A percentile compares a stretch with the other conserved stretches of the same genome.
phyloP scores from a whole-genome alignment of 2,113 vertebrate genomes.

The Boulengeromyrus knoepffleri region DNA sequence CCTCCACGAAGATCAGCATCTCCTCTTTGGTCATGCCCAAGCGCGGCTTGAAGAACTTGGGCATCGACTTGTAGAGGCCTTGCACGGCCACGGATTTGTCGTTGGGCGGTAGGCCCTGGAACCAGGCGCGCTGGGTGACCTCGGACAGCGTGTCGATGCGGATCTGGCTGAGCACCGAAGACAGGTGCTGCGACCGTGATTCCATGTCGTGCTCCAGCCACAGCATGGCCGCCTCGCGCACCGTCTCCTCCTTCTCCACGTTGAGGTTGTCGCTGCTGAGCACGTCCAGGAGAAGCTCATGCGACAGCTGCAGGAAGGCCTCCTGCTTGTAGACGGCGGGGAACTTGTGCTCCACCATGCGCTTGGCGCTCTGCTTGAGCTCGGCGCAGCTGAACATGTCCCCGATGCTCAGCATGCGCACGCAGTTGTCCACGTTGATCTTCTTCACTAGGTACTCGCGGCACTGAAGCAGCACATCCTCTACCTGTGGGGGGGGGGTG shows the following conservation, averaged over 20 bases:
- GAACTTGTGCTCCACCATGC: constrained; percentile 98
- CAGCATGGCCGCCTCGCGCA: constrained; percentile 93
- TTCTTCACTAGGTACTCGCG: constrained; percentile 95
- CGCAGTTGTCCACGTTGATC: constrained; percentile 94
- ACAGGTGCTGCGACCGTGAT: constrained; percentile 88
- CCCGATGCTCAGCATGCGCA: constrained; percentile 89
- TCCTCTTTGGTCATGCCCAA: constrained; percentile 99
- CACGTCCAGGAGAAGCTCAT: constrained; percentile 87
- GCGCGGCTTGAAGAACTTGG: constrained; percentile 96
- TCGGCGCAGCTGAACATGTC: constrained; percentile 93
- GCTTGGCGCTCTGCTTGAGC: constrained; percentile 88
- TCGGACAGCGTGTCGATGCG: constrained; percentile 95
- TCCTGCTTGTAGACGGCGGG: constrained; percentile 87
- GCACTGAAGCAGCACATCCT: constrained; percentile 84
- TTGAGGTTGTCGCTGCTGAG: constrained; percentile 98
- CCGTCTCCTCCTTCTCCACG: constrained; percentile 95
- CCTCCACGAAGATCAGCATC: constrained; percentile 97
- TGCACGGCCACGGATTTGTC: constrained; percentile 97
- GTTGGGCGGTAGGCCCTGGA: constrained; percentile 91
- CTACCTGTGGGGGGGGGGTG: constrained; percentile 66
- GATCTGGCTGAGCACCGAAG: constrained; percentile 94
- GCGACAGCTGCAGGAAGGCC: constrained; percentile 91
- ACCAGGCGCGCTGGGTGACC: constrained; percentile 96
- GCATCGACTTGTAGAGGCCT: constrained; percentile 98
- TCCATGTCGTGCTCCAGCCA: constrained; percentile 97